phyloP scores from a whole-genome alignment of 2,888 invertebrate species.

The Lasioglossum zephyrum region DNA sequence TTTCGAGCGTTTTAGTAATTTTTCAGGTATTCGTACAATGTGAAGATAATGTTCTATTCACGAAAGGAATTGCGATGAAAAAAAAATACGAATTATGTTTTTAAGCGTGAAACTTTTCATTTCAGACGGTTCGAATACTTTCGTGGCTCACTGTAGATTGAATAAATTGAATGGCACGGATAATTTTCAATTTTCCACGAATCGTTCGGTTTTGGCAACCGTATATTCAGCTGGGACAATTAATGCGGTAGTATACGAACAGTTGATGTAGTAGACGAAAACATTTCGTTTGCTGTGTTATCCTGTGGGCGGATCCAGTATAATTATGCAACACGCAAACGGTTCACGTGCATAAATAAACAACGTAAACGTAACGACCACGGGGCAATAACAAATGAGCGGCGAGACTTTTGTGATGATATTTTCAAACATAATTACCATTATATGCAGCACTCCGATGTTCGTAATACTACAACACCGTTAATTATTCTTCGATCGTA shows the following conservation, averaged over 20 bases:
- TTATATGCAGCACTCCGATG: neutral
- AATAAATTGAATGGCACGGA: neutral
- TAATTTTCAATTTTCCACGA: neutral
- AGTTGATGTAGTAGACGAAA: neutral
- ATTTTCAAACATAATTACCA: slow-evolving; percentile 13
- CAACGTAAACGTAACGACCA: slow-evolving; percentile 7
- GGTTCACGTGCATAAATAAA: slow-evolving; percentile 11
- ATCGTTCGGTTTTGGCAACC: neutral
- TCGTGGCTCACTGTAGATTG: neutral
- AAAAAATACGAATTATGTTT: too few species aligned
- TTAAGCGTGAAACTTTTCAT: too few species aligned
- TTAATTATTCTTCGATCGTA: neutral
- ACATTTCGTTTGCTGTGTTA: neutral
- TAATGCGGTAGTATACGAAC: neutral
- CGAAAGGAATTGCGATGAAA: neutral
- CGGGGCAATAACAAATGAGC: neutral
- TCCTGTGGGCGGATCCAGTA: neutral
- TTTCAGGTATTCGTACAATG: neutral
- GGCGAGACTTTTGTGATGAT: neutral
- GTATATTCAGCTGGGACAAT: neutral
- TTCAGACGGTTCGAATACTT: too few species aligned
- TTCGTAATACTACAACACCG: neutral
- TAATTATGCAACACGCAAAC: slow-evolving; percentile 15
- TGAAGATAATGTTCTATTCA: neutral
- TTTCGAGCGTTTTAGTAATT: neutral